Evolutionary conservation across 1,140 invertebrate genomes (phyloP).

Genomic region (Batillaria attramentaria): DNA sequence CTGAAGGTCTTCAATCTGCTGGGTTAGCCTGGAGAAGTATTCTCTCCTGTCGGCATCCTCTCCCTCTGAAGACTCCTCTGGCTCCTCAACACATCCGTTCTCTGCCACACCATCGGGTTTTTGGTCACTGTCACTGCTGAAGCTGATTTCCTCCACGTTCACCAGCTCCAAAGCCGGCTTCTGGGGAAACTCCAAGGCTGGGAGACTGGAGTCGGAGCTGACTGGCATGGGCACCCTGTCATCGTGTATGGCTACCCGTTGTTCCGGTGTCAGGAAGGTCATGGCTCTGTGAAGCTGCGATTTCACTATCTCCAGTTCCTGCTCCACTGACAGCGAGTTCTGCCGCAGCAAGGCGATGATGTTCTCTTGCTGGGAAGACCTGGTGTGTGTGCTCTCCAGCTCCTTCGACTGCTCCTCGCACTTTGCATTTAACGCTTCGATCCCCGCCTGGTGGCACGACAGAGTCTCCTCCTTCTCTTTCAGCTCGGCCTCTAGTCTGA

Average conservation of each 20-base stretch:
- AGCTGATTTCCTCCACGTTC: not conserved
- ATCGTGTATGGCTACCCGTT: slow-evolving; percentile 37
- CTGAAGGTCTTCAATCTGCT: slow-evolving; percentile 52
- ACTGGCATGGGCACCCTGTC: slow-evolving; percentile 1
- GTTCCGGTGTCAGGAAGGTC: slow-evolving; percentile 41
- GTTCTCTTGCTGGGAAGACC: slow-evolving; percentile 42
- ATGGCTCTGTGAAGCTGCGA: slow-evolving; percentile 43
- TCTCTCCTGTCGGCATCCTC: not conserved
- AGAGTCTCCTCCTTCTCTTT: slow-evolving; percentile 29
- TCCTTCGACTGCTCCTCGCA: slow-evolving; percentile 39
- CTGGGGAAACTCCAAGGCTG: slow-evolving; percentile 51
- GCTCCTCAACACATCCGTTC: not conserved
- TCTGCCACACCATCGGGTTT: not conserved
- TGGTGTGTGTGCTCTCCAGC: slow-evolving; percentile 39
- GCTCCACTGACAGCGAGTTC: slow-evolving; percentile 48
- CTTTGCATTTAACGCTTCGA: slow-evolving; percentile 53
- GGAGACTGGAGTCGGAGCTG: slow-evolving; percentile 27
- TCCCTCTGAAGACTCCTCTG: not conserved
- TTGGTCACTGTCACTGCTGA: not conserved
- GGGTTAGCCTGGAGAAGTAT: too few relatives aligned
- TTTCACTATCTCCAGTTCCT: slow-evolving; percentile 41
- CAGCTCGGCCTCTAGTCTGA: slow-evolving; percentile 41
- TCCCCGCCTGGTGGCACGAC: slow-evolving; percentile 47
- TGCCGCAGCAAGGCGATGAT: slow-evolving; percentile 48
- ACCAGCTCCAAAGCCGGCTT: slow-evolving; percentile 33